Evolutionary conservation across 2,113 vertebrate genomes (phyloP).

Genomic region (Melanotaenia duboulayi): DNA sequence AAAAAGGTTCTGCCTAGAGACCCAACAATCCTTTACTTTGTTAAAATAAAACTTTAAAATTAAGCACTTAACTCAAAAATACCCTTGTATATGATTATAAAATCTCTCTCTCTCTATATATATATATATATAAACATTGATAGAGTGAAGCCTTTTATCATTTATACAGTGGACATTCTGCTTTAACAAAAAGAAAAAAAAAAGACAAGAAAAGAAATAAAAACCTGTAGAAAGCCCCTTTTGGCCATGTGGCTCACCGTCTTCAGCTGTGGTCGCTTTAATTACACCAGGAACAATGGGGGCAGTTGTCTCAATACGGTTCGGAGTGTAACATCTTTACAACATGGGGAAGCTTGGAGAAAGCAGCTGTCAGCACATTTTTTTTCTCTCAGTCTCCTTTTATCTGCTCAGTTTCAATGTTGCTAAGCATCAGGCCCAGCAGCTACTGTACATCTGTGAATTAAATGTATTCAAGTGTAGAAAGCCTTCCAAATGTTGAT

Average conservation of each 20-base stretch:
- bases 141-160: background rate
- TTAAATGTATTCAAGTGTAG: conserved; percentile 61
- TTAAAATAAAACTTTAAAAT: too few species aligned
- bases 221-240: conserved; percentile 43
- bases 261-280: conserved; percentile 84
- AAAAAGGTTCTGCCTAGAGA: too few species aligned
- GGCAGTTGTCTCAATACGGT: conserved; percentile 83
- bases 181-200: background rate
- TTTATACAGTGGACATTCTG: conserved; percentile 2
- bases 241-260: conserved; percentile 66
- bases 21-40: too few species aligned
- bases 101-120: too few species aligned
- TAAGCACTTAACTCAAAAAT: too few species aligned
- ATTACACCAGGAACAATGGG: conserved; percentile 87
- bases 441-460: conserved; percentile 81
- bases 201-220: background rate
- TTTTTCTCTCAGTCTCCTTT: conserved; percentile 74
- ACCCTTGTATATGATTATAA: too few species aligned
- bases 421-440: conserved; percentile 80
- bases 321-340: conserved; percentile 81
- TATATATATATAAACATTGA: too few species aligned
- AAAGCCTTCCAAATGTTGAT: conserved; percentile 86
- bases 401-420: conserved; percentile 75
- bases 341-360: conserved; percentile 79
- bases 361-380: conserved; percentile 85